A percentile compares a stretch with the other conserved stretches of the same genome.
Evolutionary conservation across 2,888 invertebrate species (phyloP).

Genomic region (Campaea margaritaria): DNA sequence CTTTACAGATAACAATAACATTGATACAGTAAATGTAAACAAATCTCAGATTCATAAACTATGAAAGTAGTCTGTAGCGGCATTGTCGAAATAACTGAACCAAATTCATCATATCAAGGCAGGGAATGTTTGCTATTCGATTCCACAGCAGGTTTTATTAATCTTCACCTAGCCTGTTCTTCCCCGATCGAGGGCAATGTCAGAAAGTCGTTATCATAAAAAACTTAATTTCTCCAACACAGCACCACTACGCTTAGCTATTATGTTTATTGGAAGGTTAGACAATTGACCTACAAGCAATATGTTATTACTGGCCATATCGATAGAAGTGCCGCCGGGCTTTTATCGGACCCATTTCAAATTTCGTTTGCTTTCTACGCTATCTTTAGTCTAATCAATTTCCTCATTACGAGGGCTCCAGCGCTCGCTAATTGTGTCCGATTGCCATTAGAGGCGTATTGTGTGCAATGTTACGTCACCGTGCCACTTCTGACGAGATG

Average conservation of each 20-base stretch:
- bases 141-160: conserved; percentile 22
- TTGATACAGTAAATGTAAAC: neutral
- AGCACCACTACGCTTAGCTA: conserved; percentile 59
- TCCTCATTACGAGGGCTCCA: conserved; percentile 38
- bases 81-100: conserved; percentile 2
- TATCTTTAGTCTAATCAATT: conserved; percentile 39
- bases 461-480: conserved; percentile 65
- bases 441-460: conserved; percentile 42
- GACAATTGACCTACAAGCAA: conserved; percentile 76
- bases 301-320: conserved; percentile 63
- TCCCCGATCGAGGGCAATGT: conserved; percentile 39
- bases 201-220: conserved; percentile 44
- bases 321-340: conserved; percentile 61
- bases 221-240: conserved; percentile 44
- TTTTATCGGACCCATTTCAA: conserved; percentile 71
- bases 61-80: conserved; percentile 4
- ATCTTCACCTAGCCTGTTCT: conserved; percentile 34
- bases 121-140: conserved; percentile 12
- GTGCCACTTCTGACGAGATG: conserved; percentile 67
- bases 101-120: conserved; percentile 5
- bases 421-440: conserved; percentile 64
- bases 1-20: neutral
- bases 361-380: conserved; percentile 72
- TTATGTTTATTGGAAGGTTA: conserved; percentile 70
- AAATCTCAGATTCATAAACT: neutral